phyloP scores from a whole-genome alignment of 2,888 invertebrate species.

The Myopa testacea region DNA sequence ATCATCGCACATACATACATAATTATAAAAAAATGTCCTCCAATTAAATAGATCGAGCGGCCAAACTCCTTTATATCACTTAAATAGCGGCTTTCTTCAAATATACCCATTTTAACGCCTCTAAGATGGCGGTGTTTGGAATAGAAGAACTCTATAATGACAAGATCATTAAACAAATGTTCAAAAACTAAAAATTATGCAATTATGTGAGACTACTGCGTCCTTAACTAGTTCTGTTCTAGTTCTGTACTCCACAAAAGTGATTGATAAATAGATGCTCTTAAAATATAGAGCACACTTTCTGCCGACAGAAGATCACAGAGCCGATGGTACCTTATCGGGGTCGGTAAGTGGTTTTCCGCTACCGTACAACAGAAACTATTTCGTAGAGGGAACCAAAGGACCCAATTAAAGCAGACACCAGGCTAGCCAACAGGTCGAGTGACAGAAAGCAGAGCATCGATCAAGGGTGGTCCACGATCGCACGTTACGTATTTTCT shows the following conservation, averaged over 20 bases:
- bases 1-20: background rate
- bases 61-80: background rate
- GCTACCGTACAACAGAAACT: background rate
- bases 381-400: background rate
- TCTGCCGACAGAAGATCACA: too few species aligned
- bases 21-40: background rate
- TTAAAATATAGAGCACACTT: too few species aligned
- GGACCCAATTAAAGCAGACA: background rate
- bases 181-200: background rate
- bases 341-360: background rate
- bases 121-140: background rate
- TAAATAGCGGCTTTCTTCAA: background rate
- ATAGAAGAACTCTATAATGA: background rate
- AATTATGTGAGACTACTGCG: background rate
- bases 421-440: background rate
- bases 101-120: background rate
- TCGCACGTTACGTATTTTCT: background rate
- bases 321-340: too few species aligned
- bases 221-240: background rate
- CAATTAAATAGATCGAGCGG: background rate
- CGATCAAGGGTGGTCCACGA: background rate
- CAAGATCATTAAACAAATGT: background rate
- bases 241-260: background rate
- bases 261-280: background rate
- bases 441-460: conserved; percentile 15